Base-by-base conservation (phyloP, 2,888 invertebrate species). In the Mystacides longicornis region DNA sequence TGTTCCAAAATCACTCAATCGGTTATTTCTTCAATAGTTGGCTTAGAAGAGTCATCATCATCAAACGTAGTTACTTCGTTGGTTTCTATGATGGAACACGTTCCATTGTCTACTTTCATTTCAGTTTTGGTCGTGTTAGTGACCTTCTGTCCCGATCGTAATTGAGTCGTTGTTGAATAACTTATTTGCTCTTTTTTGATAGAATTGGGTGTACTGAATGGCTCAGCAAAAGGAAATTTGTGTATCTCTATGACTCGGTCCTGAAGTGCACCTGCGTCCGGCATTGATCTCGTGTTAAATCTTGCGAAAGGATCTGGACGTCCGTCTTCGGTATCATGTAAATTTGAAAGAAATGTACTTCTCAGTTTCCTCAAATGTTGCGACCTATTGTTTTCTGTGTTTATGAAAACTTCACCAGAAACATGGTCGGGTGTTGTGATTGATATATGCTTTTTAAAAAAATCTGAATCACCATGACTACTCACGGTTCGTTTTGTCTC, bases 181-280 rank as follows among this genome's bases (percentile, higher is more conserved):
- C 49, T n/a, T 11, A 58, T 42, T 14, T 52, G 48, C 19, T 58
- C 58, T 23, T 55, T 58, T 11, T 45, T 33, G 9, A 58, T 58
- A 21, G 55, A 55, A 33, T 58, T 47, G n/a, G 77, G 77, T n/a
- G 76, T 74, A 14, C 70, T 64, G 58, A 73, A 77, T 23, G 76
- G 77, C 60, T 77, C 77, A 47, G 76, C 75, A 62, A 77, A 77
- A 20, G 77, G 76, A 59, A 77, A 77, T 66, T 77, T 77, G 64
- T 71, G 73, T 64, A 74, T 77, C 72, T 71, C 72, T 71, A 73
- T 74, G 70, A 73, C 71, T 74, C 75, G 76, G 75, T 75, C 74
- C 73, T 73, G 71, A 71, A 72, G 71, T 73, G 23, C n/a, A 21
- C 33, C 54, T n/a, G 23, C 46, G 5, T 33, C 49, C 11, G 27